Conservation (phyloP, 2,113 vertebrate genomes). For the Nothobranchius furzeri region DNA sequence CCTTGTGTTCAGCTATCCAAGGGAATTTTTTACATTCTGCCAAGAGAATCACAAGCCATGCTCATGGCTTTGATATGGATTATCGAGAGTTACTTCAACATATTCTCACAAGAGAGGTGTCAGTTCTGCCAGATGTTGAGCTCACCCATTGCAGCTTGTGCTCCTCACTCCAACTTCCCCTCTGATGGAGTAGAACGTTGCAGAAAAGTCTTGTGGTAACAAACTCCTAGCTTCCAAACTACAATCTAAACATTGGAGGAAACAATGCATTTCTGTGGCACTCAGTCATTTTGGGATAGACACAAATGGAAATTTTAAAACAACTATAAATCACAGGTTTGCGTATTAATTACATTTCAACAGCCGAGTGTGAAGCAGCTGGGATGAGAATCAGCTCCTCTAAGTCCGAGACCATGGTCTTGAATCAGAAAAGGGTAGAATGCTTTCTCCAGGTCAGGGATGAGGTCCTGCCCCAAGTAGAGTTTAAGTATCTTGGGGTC, state of each 20-base stretch:
- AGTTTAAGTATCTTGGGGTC: too few relatives aligned
- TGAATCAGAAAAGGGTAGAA: too few relatives aligned
- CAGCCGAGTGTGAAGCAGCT: too few relatives aligned
- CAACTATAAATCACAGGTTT: too few relatives aligned
- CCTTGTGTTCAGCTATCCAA: conserved; percentile 28
- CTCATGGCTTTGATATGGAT: conserved; percentile 49
- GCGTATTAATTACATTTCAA: too few relatives aligned
- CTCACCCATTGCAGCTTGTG: conserved; percentile 54
- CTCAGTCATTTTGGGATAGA: background rate
- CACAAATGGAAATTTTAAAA: too few relatives aligned
- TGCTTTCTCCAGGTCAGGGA: too few relatives aligned
- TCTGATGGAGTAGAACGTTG: conserved; percentile 24
- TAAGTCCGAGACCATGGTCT: too few relatives aligned
- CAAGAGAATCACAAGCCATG: conserved; percentile 31
- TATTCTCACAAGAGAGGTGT: conserved; percentile 46
- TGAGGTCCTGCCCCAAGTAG: too few relatives aligned
- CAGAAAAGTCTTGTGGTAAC: conserved; percentile 13
- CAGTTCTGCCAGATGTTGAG: conserved; percentile 52
- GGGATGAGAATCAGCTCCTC: too few relatives aligned
- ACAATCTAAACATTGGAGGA: background rate
- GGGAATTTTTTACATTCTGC: conserved; percentile 43
- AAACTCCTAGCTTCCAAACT: conserved; percentile 8
- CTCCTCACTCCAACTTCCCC: conserved; percentile 42
- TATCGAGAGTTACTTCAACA: conserved; percentile 29
- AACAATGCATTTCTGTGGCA: conserved; percentile 1